These are phyloP conservation scores for Strigamia transsilvanica DNA, from an alignment of 2,888 invertebrate genomes.

Conservation along the genomic window DNA sequence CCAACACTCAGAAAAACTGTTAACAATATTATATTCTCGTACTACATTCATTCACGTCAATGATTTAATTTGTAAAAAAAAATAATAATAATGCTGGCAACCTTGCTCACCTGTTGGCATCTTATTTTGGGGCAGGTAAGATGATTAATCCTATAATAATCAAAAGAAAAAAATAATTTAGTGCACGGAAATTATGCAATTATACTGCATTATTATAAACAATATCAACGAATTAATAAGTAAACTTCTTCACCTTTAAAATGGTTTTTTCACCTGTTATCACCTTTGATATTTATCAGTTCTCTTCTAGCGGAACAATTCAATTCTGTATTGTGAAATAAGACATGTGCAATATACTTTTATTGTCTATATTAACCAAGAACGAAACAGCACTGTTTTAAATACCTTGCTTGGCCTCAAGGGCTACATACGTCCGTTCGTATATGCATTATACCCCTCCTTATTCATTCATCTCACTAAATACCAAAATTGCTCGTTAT, in stretches of 20 bases:
- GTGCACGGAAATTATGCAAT: constrained; percentile 13
- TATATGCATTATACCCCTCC: not conserved
- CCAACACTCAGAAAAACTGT: not conserved
- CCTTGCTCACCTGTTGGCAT: constrained; percentile 20
- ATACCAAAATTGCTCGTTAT: not conserved
- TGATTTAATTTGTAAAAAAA: not conserved
- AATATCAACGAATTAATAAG: not conserved
- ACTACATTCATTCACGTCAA: not conserved
- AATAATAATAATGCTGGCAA: constrained; percentile 22
- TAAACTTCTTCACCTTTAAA: constrained; percentile 11
- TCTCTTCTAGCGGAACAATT: constrained; percentile 37
- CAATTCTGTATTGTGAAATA: constrained; percentile 43
- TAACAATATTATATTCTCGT: not conserved
- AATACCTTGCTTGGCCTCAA: constrained; percentile 23
- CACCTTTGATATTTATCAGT: constrained; percentile 44
- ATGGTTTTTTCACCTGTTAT: constrained; percentile 27
- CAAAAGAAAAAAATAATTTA: constrained; percentile 3
- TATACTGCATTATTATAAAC: not conserved
- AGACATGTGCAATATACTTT: constrained; percentile 28
- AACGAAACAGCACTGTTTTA: not conserved
- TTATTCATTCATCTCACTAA: not conserved
- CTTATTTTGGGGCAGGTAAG: constrained; percentile 5
- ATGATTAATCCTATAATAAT: constrained; percentile 36
- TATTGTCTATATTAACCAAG: constrained; percentile 14
- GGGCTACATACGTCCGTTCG: not conserved